Evolutionary conservation across 2,888 invertebrate species (phyloP).

Genomic region (Drosophila limbata): DNA sequence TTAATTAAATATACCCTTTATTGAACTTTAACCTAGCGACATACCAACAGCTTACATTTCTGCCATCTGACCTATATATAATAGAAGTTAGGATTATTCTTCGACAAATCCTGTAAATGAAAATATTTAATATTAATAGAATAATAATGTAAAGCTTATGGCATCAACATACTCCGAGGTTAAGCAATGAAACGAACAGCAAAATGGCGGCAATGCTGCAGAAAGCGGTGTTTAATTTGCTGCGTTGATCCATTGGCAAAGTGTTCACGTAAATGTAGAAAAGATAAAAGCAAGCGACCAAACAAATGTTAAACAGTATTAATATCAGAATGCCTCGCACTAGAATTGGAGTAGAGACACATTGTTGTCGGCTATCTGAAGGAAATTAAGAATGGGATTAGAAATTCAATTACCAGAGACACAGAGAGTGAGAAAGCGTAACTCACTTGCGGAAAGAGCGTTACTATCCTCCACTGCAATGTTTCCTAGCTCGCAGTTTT

Average conservation of each 20-base stretch:
- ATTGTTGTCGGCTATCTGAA: slow-evolving; percentile 23
- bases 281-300: slow-evolving; percentile 19
- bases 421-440: not conserved
- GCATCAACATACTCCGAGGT: slow-evolving; percentile 40
- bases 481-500: slow-evolving; percentile 34
- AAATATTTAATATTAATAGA: not conserved
- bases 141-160: not conserved
- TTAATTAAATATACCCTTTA: not conserved
- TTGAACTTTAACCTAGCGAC: not conserved
- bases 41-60: not conserved
- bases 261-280: slow-evolving; percentile 23
- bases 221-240: not conserved
- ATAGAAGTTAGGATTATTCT: slow-evolving; percentile 51
- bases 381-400: not conserved
- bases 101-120: slow-evolving; percentile 53
- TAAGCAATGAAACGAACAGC: slow-evolving; percentile 20
- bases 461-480: no score
- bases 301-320: slow-evolving; percentile 43
- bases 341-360: not conserved
- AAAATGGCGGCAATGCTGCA: not conserved
- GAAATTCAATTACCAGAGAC: not conserved
- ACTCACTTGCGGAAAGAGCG: not conserved
- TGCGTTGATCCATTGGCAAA: slow-evolving; percentile 10
- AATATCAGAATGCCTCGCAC: slow-evolving; percentile 16
- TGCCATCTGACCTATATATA: slow-evolving; percentile 50